These are phyloP conservation scores for Notoglanidium macrostoma DNA, from an alignment of 2,797 vertebrate genomes.

Conservation along the genomic window DNA sequence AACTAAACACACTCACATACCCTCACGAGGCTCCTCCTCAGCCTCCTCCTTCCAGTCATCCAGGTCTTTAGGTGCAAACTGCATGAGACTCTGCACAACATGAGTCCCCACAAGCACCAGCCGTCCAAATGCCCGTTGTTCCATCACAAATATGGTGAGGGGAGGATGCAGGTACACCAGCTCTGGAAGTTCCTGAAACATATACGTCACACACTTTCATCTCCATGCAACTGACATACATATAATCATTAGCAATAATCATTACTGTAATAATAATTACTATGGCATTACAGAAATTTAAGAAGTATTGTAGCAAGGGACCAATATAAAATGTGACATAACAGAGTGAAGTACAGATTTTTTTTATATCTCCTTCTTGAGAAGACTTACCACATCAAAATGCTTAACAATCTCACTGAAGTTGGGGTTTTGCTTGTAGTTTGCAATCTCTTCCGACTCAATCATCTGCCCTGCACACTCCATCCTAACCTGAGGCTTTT, in stretches of 20 bases:
- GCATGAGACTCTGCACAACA: slow-evolving; percentile 82
- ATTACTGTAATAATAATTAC: not conserved
- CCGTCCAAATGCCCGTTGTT: slow-evolving; percentile 86
- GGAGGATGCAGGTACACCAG: slow-evolving; percentile 91
- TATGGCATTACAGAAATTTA: not conserved
- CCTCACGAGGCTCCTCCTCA: slow-evolving; percentile 68
- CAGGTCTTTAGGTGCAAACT: slow-evolving; percentile 76
- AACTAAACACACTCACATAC: slow-evolving; percentile 3
- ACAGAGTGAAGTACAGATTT: not conserved
- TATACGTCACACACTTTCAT: not conserved
- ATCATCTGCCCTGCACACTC: slow-evolving; percentile 87
- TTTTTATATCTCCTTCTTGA: not conserved
- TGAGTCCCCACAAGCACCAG: slow-evolving; percentile 86
- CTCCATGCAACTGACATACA: not conserved
- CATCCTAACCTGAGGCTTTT: slow-evolving; percentile 85
- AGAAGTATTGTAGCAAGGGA: not conserved
- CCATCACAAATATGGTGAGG: slow-evolving; percentile 88
- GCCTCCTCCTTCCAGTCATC: slow-evolving; percentile 77
- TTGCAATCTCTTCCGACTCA: slow-evolving; percentile 86
- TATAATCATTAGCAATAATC: not conserved
- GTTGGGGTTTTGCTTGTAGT: slow-evolving; percentile 83
- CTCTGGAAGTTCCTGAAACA: slow-evolving; percentile 85
- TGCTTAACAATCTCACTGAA: slow-evolving; percentile 86
- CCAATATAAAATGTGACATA: not conserved
- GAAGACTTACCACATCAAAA: slow-evolving; percentile 85